A percentile compares a stretch with the other conserved stretches of the same genome.
phyloP scores from a whole-genome alignment of 2,113 vertebrate species.

The Amphiprion percula region DNA sequence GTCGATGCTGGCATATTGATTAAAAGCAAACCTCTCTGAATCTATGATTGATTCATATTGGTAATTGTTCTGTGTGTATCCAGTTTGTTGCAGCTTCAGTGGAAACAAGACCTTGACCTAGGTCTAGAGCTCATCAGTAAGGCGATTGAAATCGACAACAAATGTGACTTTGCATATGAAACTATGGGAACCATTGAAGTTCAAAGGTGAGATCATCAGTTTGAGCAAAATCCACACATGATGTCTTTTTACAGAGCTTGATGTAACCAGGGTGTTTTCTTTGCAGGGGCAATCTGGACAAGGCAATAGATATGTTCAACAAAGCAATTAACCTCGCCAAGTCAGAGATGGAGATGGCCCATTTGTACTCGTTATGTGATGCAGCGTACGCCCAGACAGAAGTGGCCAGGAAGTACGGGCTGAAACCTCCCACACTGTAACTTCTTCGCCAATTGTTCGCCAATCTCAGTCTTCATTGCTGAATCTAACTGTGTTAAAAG shows the following conservation, averaged over 20 bases:
- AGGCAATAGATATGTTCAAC: constrained; percentile 99
- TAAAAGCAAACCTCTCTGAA: not conserved
- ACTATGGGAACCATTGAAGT: constrained; percentile 99
- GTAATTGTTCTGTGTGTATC: constrained; percentile 33
- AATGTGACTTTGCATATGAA: constrained; percentile 99
- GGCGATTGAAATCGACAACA: constrained; percentile 99
- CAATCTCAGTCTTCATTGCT: constrained; percentile 52
- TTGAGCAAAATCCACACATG: fast-evolving
- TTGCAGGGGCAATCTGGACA: constrained; percentile 97
- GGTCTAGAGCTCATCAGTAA: constrained; percentile 98
- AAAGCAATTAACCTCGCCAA: constrained; percentile 99
- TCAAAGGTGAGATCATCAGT: constrained; percentile 88
- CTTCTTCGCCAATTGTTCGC: constrained; percentile 32
- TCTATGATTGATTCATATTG: not conserved
- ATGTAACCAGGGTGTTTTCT: constrained; percentile 21
- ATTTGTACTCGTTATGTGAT: constrained; percentile 97
- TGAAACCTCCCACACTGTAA: constrained; percentile 98
- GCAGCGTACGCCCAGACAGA: constrained; percentile 98
- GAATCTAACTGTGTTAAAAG: constrained; percentile 60
- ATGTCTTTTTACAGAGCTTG: not conserved
- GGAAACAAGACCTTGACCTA: constrained; percentile 98
- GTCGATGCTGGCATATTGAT: not conserved
- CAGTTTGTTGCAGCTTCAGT: constrained; percentile 98
- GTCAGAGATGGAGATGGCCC: constrained; percentile 99
- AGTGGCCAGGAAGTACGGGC: constrained; percentile 97